Evolutionary conservation across 2,888 invertebrate species (phyloP).

Genomic region (Chorisops tibialis): DNA sequence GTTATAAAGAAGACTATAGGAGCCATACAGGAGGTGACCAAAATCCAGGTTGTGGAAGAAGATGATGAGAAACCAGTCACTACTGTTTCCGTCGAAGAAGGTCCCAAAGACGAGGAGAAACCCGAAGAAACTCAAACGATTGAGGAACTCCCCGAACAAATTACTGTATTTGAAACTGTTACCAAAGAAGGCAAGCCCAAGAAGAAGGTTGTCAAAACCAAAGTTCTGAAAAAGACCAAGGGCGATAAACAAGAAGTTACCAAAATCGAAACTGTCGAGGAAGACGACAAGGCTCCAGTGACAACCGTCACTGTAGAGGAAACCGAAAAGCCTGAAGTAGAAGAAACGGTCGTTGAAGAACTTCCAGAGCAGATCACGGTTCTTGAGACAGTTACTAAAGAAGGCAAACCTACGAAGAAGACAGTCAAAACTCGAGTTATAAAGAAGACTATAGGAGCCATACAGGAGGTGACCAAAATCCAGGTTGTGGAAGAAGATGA

Average conservation of each 20-base stretch:
- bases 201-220: conserved; percentile 41
- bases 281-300: conserved; percentile 38
- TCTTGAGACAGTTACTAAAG: conserved; percentile 36
- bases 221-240: conserved; percentile 43
- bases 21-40: conserved; percentile 45
- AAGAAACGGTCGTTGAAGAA: conserved; percentile 42
- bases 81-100: conserved; percentile 43
- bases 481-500: conserved; percentile 48
- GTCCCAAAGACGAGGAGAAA: conserved; percentile 37
- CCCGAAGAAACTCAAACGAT: conserved; percentile 30
- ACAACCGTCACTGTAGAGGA: conserved; percentile 44
- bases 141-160: conserved; percentile 34
- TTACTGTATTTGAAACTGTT: conserved; percentile 46
- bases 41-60: conserved; percentile 49
- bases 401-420: conserved; percentile 41
- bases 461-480: conserved; percentile 49
- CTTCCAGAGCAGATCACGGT: conserved; percentile 35
- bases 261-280: conserved; percentile 34
- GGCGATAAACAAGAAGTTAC: conserved; percentile 40
- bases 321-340: conserved; percentile 33
- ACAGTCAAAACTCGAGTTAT: conserved; percentile 43
- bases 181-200: conserved; percentile 37
- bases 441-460: conserved; percentile 45
- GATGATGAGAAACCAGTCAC: conserved; percentile 49
- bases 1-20: conserved; percentile 48